A percentile compares a stretch with the other conserved stretches of the same genome.
phyloP scores from a whole-genome alignment of 2,888 invertebrate species.

The Nebria brevicollis region DNA sequence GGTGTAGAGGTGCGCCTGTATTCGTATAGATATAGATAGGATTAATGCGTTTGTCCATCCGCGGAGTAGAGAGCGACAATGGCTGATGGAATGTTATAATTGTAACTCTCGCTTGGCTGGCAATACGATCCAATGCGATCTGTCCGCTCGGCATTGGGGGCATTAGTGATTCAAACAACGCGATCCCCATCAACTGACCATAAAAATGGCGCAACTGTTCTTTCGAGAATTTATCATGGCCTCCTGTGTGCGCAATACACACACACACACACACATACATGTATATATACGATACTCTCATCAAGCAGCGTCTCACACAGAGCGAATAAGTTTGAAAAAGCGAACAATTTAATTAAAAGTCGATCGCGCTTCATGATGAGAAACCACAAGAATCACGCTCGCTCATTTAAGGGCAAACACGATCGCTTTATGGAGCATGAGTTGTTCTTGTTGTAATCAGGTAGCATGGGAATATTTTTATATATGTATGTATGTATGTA shows the following conservation, averaged over 20 bases:
- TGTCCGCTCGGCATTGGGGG: background rate
- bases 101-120: slow-evolving; percentile 43
- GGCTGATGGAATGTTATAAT: slow-evolving; percentile 42
- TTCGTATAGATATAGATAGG: background rate
- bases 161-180: slow-evolving; percentile 44
- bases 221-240: slow-evolving; percentile 46
- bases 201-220: slow-evolving; percentile 45
- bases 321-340: slow-evolving; percentile 21
- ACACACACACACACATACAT: background rate
- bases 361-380: background rate
- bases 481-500: background rate
- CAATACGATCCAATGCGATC: slow-evolving; percentile 37
- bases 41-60: background rate
- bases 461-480: slow-evolving; percentile 16
- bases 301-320: slow-evolving; percentile 15
- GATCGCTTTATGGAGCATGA: background rate
- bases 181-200: slow-evolving; percentile 31
- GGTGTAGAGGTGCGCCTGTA: too few species aligned
- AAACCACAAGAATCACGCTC: slow-evolving; percentile 9
- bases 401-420: slow-evolving; percentile 14
- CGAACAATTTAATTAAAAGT: slow-evolving; percentile 25
- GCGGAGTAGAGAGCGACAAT: slow-evolving; percentile 12
- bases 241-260: slow-evolving; percentile 31
- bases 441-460: background rate
- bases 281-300: background rate